A percentile compares a stretch with the other conserved stretches of the same genome.
These are phyloP conservation scores for Nomada ruficornis DNA, from an alignment of 2,888 invertebrate species.

Conservation along the genomic window DNA sequence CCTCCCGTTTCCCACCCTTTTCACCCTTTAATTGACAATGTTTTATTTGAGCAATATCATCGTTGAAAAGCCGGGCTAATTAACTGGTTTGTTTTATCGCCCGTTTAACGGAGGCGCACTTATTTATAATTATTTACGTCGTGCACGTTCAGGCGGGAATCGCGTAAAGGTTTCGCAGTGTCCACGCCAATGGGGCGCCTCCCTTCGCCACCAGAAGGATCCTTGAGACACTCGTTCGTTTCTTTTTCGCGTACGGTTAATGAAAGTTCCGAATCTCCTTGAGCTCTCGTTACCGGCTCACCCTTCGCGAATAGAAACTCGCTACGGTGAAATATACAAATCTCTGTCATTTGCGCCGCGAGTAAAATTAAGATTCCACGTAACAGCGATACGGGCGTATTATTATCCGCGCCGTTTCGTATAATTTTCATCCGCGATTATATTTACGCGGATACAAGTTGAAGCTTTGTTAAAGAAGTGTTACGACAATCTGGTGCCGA, in stretches of 20 bases:
- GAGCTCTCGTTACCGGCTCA: slow-evolving; percentile 31
- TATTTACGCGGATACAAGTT: too few species aligned
- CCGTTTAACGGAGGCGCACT: neutral
- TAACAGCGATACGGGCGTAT: too few species aligned
- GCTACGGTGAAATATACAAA: neutral
- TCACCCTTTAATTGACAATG: neutral
- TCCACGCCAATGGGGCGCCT: slow-evolving; percentile 64
- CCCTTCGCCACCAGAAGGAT: slow-evolving; percentile 48
- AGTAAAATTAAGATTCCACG: too few species aligned
- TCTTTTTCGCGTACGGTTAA: slow-evolving; percentile 58
- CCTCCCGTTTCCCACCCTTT: neutral
- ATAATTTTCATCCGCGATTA: too few species aligned
- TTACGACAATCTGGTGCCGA: neutral
- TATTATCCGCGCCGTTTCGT: too few species aligned
- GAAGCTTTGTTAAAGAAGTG: neutral
- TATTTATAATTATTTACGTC: neutral
- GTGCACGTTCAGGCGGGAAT: neutral
- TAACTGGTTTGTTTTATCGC: neutral
- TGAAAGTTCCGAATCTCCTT: slow-evolving; percentile 59
- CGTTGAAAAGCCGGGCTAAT: neutral
- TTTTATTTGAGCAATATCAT: neutral
- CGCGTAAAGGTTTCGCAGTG: neutral
- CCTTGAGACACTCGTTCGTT: slow-evolving; percentile 54
- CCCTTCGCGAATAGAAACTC: neutral
- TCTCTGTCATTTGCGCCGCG: neutral